Conservation (phyloP, 2,888 invertebrate species). For the Germaria angustata region DNA sequence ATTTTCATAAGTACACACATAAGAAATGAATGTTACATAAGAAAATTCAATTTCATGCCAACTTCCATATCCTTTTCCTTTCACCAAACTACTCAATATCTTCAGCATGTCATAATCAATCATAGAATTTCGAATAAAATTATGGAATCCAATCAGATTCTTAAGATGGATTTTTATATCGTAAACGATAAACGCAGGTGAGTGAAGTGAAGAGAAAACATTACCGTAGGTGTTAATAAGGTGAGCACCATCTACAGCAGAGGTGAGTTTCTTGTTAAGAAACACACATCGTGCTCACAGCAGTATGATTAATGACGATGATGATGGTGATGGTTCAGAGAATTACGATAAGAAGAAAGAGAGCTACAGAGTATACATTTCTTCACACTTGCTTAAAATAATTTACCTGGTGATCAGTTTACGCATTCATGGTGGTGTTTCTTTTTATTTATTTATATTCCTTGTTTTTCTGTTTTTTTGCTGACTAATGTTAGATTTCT, state of each 20-base stretch:
- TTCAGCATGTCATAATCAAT: constrained; percentile 10
- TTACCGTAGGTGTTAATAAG: constrained; percentile 1
- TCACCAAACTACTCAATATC: background rate
- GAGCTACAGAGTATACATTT: constrained; percentile 5
- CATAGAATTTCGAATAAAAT: background rate
- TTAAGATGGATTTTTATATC: constrained; percentile 22
- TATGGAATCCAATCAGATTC: constrained; percentile 47
- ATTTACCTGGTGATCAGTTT: constrained; percentile 47
- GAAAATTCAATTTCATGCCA: background rate
- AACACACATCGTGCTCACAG: background rate
- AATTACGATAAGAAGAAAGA: constrained; percentile 25
- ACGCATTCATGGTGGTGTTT: constrained; percentile 1
- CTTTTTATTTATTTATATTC: constrained; percentile 13
- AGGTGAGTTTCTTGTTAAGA: constrained; percentile 40
- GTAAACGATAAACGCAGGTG: constrained; percentile 58
- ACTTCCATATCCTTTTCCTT: background rate
- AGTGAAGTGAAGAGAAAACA: constrained; percentile 5
- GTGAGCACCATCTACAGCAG: constrained; percentile 4
- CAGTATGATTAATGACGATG: constrained; percentile 21
- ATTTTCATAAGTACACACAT: background rate
- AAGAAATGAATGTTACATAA: too few species aligned
- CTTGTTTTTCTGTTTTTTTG: constrained; percentile 36
- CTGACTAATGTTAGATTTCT: too few species aligned
- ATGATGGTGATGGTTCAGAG: constrained; percentile 1
- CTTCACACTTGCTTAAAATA: constrained; percentile 28